Base-by-base conservation (phyloP, 2,797 vertebrate species). In the Fringilla coelebs region DNA sequence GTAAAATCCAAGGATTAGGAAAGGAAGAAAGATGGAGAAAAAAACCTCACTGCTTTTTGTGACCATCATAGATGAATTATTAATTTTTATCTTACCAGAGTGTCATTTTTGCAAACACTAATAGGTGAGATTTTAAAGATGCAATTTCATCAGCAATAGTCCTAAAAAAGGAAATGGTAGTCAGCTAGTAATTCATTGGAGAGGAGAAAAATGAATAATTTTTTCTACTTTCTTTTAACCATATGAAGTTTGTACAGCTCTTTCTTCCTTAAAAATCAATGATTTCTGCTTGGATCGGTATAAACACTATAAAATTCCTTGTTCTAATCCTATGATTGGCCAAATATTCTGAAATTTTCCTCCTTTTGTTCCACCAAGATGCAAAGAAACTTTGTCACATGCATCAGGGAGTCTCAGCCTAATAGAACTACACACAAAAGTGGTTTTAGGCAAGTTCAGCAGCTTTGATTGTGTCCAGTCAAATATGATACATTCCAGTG, bases 1-100 rank as follows among this genome's bases (percentile, higher is more conserved):
- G 98, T 98, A 98, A 98, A 98, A 98, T 98, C 98, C 97, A 94
- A 97, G 98, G 98, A 98, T 98, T 98, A 98, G 85, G 82, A 67
- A 66, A 79, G 20, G 31, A 91, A 71, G 65, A 80, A 87, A 77
- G 41, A 79, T 95, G n/a, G 67, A 95, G 60, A 88, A 87, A 88
- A 93, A 85, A 96, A 78, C 29, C 68, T 96, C 93, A 41, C 49
- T 87, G 86, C 77, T 74, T 97, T 92, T 90, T 60, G 26, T 74
- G 90, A 85, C 67, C 81, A 90, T 93, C 70, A 73, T 52, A 79
- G 74, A 93, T 52, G 85, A 95, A 79, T 85, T 29, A 87, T 89
- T 91, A 76, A 88, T 95, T 92, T 94, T 78, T 94, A 88, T 95
- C 40, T 55, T 52, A 79, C 83, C 19, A 55, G 28, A 94, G 86